Percentiles rank a stretch among this genome's conserved stretches.
phyloP scores from a whole-genome alignment of 2,888 invertebrate species.

The Clanis bilineata region DNA sequence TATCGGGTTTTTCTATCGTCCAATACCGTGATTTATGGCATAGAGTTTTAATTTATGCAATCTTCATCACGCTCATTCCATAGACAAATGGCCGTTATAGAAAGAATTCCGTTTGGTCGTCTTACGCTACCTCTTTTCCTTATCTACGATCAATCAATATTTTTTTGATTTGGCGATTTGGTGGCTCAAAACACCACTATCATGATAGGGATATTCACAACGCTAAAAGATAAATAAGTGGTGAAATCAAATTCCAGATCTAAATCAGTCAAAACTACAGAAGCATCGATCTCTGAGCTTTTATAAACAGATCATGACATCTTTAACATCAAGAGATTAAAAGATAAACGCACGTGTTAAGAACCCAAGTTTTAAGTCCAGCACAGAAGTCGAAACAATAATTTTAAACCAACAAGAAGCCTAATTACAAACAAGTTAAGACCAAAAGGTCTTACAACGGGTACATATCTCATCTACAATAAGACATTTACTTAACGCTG shows the following conservation, averaged over 20 bases:
- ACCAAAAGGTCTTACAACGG: constrained; percentile 10
- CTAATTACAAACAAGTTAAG: constrained; percentile 5
- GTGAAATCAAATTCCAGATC: no score
- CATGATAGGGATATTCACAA: no score
- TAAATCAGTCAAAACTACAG: no score
- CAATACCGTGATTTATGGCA: neutral
- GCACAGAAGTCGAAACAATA: constrained; percentile 11
- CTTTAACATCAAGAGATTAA: neutral
- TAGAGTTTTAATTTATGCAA: neutral
- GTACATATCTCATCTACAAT: constrained; percentile 12
- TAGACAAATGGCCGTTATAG: neutral
- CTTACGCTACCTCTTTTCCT: neutral
- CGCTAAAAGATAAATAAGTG: no score
- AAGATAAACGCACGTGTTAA: neutral
- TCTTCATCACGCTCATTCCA: neutral
- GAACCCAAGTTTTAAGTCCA: neutral
- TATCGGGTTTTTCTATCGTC: neutral
- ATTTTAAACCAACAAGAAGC: constrained; percentile 14
- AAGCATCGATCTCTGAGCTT: no score
- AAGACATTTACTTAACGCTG: constrained; percentile 11
- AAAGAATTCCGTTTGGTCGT: neutral
- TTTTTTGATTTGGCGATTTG: neutral
- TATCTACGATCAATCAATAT: neutral
- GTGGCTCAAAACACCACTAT: neutral
- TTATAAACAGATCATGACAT: neutral